Percentiles rank a stretch among this genome's conserved stretches.
These are phyloP conservation scores for Euschistus heros DNA, from an alignment of 1,140 invertebrate species.

Conservation along the genomic window DNA sequence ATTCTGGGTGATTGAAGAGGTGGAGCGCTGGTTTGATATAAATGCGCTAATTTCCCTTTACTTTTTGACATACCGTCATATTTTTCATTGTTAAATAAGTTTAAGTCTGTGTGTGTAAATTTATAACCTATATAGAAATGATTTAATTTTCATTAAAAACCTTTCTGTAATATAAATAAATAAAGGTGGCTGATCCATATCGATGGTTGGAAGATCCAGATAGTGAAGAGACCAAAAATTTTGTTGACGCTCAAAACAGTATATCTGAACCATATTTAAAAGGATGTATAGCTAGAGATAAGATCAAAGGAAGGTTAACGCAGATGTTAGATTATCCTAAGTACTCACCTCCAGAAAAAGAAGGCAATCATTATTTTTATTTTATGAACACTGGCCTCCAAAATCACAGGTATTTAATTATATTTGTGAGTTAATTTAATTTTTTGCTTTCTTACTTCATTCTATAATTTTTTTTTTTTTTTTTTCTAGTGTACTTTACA, in stretches of 20 bases:
- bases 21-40: no score
- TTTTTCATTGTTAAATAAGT: not conserved
- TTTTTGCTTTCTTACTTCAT: not conserved
- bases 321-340: conserved; percentile 95
- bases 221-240: conserved; percentile 78
- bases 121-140: not conserved
- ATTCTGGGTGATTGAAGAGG: no score
- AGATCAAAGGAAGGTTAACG: conserved; percentile 66
- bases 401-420: conserved; percentile 68
- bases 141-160: conserved; percentile 30
- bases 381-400: conserved; percentile 91
- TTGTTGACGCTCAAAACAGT: conserved; percentile 85
- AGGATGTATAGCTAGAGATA: conserved; percentile 56
- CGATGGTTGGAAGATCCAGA: conserved; percentile 96
- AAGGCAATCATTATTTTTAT: conserved; percentile 84
- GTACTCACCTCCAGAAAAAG: conserved; percentile 73
- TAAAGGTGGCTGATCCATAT: conserved; percentile 81
- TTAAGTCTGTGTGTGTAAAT: not conserved
- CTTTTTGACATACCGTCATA: no score
- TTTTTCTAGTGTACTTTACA: conserved; percentile 83
- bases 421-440: not conserved
- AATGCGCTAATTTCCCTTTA: no score
- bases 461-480: not conserved
- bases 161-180: conserved; percentile 24
- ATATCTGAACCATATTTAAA: conserved; percentile 79